phyloP scores from a whole-genome alignment of 2,797 vertebrate genomes.

The Coreius guichenoti region DNA sequence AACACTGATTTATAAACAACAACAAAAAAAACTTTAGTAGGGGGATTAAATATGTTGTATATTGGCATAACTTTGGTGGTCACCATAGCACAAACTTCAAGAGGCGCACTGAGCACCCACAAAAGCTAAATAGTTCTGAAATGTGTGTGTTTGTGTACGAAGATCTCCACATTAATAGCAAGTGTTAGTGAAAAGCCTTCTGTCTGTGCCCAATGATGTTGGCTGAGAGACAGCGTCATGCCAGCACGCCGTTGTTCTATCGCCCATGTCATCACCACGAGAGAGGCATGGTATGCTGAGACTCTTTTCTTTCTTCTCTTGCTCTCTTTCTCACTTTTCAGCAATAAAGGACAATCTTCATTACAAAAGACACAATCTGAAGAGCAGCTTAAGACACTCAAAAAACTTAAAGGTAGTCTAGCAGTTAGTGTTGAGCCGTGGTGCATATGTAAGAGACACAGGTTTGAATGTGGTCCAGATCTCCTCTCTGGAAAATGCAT shows the following conservation, averaged over 20 bases:
- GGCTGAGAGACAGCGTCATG: slow-evolving; percentile 66
- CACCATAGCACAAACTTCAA: slow-evolving; percentile 17
- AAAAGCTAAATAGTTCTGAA: slow-evolving; percentile 48
- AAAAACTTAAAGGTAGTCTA: background rate
- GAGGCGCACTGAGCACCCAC: slow-evolving; percentile 13
- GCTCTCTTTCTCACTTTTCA: slow-evolving; percentile 34
- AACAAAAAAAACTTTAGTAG: background rate
- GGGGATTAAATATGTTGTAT: background rate
- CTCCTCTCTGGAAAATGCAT: background rate
- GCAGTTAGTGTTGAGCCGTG: background rate
- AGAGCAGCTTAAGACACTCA: slow-evolving; percentile 22
- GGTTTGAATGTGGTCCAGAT: background rate
- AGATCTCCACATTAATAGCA: slow-evolving; percentile 67
- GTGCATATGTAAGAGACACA: no score
- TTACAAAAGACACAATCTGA: slow-evolving; percentile 29
- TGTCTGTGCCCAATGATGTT: slow-evolving; percentile 70
- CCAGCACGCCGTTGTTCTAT: slow-evolving; percentile 80
- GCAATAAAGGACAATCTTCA: slow-evolving; percentile 55
- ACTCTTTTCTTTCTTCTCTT: slow-evolving; percentile 68
- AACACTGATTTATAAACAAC: background rate
- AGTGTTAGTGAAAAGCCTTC: slow-evolving; percentile 82
- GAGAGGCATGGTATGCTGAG: slow-evolving; percentile 81
- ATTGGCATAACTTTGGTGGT: background rate
- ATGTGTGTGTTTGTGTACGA: slow-evolving; percentile 32
- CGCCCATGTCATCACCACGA: slow-evolving; percentile 83